These are phyloP conservation scores for Monochamus saltuarius DNA, from an alignment of 1,140 invertebrate genomes.

Conservation along the genomic window DNA sequence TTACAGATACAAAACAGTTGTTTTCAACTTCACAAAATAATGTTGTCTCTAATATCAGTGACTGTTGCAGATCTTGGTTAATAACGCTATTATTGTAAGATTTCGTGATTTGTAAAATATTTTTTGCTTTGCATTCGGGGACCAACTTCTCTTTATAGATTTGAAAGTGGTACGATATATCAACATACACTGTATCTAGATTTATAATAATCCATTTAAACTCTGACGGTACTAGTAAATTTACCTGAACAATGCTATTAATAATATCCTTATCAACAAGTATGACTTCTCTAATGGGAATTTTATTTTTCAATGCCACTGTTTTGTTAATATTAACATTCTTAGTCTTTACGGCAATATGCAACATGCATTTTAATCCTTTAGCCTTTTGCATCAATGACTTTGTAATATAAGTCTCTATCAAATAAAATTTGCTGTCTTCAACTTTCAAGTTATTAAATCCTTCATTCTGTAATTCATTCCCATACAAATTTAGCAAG, in stretches of 20 bases:
- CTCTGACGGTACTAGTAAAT: background rate
- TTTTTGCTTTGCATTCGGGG: background rate
- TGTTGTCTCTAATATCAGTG: no score
- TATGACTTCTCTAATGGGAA: background rate
- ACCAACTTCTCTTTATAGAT: background rate
- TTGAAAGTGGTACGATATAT: slow-evolving; percentile 12
- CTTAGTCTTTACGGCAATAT: slow-evolving; percentile 1
- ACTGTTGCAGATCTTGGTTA: background rate
- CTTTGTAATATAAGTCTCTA: slow-evolving; percentile 10
- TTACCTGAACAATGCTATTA: background rate
- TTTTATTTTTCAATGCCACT: background rate
- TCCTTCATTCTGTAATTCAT: background rate
- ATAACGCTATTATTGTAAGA: background rate
- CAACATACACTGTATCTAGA: slow-evolving; percentile 4
- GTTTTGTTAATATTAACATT: slow-evolving; percentile 4
- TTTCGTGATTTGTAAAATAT: slow-evolving; percentile 2
- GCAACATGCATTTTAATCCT: background rate
- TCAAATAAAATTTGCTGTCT: slow-evolving; percentile 10
- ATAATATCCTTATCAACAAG: slow-evolving; percentile 9
- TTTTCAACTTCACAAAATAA: no score
- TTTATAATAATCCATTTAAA: slow-evolving; percentile 1
- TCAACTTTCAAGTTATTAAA: background rate
- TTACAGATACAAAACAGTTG: background rate
- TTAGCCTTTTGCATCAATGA: background rate
- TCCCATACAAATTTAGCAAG: slow-evolving; percentile 5